Conservation (phyloP, 2,113 vertebrate genomes). For the Paramisgurnus dabryanus region DNA sequence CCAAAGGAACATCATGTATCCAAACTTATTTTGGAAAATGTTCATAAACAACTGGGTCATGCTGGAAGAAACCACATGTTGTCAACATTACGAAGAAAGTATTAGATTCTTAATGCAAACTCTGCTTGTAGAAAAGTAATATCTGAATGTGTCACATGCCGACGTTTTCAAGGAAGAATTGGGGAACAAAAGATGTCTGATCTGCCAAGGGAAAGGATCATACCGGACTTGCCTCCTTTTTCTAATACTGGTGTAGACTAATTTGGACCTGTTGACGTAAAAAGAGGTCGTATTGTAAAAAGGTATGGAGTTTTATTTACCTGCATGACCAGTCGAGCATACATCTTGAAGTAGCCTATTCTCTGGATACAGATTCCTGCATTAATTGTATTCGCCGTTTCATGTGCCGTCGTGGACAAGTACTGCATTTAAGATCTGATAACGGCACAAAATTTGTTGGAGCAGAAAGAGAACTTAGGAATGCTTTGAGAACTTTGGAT, state of each 20-base stretch:
- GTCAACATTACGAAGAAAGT: background rate
- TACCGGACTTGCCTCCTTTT: constrained; percentile 6
- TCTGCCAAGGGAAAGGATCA: background rate
- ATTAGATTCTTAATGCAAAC: constrained; percentile 28
- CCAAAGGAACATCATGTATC: background rate
- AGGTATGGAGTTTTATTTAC: constrained; percentile 22
- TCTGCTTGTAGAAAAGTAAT: constrained; percentile 15
- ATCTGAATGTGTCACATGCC: background rate
- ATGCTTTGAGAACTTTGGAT: background rate
- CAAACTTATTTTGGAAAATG: constrained; percentile 9
- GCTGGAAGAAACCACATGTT: constrained; percentile 5
- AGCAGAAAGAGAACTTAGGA: background rate
- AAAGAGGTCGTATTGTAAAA: constrained; percentile 2
- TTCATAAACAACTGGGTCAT: constrained; percentile 25
- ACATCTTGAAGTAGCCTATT: background rate
- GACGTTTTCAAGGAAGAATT: background rate
- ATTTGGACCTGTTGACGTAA: constrained; percentile 23
- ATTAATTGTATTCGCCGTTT: background rate
- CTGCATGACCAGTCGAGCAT: constrained; percentile 30
- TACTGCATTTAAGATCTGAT: background rate
- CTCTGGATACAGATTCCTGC: constrained; percentile 14
- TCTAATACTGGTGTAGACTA: constrained; percentile 17
- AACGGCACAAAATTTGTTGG: constrained; percentile 35
- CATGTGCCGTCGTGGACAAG: constrained; percentile 1
- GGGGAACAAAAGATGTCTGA: background rate